Conservation (phyloP, 2,888 invertebrate genomes). For the Imbricaverruca yamaguchii region DNA sequence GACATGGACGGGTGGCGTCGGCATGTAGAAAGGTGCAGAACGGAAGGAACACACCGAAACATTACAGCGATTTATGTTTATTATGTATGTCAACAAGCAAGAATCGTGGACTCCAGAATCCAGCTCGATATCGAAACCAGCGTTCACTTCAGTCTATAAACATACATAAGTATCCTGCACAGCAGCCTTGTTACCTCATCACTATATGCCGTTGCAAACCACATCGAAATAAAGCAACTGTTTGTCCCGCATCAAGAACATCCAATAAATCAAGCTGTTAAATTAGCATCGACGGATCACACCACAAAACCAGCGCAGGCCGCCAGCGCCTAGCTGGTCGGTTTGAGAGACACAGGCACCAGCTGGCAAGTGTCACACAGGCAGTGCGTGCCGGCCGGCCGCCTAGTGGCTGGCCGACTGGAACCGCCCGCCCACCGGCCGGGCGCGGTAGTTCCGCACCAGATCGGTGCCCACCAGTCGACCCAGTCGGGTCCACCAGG, state of each 20-base stretch:
- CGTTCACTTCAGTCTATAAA: background rate
- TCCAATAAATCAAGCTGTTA: background rate
- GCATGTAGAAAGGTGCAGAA: too few relatives aligned
- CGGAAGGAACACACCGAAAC: too few relatives aligned
- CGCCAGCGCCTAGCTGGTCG: background rate
- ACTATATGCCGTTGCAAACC: background rate
- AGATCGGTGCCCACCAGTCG: conserved; percentile 1
- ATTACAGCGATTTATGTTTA: too few relatives aligned
- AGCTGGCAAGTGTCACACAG: background rate
- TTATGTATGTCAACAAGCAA: too few relatives aligned
- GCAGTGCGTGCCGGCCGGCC: background rate
- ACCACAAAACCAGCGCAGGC: background rate
- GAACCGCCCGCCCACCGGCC: background rate
- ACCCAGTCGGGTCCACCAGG: conserved; percentile 12
- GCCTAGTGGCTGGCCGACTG: background rate
- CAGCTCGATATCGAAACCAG: too few relatives aligned
- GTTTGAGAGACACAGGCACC: background rate
- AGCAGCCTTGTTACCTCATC: background rate
- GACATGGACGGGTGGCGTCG: too few relatives aligned
- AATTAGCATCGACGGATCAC: background rate
- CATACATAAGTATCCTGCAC: background rate
- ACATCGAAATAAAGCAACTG: background rate
- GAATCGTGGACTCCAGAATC: too few relatives aligned
- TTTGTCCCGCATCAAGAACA: background rate
- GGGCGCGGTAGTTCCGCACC: conserved; percentile 5